A percentile compares a stretch with the other conserved stretches of the same genome.
phyloP scores from a whole-genome alignment of 1,140 invertebrate genomes.

The Aphis gossypii region DNA sequence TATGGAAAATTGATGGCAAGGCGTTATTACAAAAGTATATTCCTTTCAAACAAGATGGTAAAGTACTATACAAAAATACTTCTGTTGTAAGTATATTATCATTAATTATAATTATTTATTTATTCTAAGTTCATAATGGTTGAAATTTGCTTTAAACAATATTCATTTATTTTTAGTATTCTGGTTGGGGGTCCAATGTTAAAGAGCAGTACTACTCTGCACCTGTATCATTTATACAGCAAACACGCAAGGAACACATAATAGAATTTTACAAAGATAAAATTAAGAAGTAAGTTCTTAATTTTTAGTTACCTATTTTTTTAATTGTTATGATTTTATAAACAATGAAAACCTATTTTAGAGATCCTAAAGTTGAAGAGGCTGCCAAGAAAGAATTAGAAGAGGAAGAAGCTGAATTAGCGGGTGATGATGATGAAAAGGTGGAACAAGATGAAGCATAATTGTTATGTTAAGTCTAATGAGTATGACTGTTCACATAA shows the following conservation, averaged over 20 bases:
- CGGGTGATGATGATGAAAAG: slow-evolving; percentile 38
- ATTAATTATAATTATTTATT: neutral
- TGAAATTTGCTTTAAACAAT: slow-evolving; percentile 33
- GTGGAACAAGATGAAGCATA: slow-evolving; percentile 46
- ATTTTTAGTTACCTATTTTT: neutral
- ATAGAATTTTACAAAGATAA: slow-evolving; percentile 67
- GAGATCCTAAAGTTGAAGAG: slow-evolving; percentile 45
- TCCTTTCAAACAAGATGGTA: slow-evolving; percentile 72
- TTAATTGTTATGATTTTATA: neutral
- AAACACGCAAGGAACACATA: slow-evolving; percentile 67
- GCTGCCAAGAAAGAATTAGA: slow-evolving; percentile 53
- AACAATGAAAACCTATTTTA: neutral
- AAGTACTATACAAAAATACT: slow-evolving; percentile 77
- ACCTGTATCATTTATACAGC: slow-evolving; percentile 67
- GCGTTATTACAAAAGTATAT: slow-evolving; percentile 79
- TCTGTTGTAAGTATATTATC: slow-evolving; percentile 71
- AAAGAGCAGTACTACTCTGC: slow-evolving; percentile 72
- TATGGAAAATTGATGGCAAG: slow-evolving; percentile 84
- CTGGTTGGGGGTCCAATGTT: slow-evolving; percentile 74
- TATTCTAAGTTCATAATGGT: neutral
- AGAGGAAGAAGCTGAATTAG: slow-evolving; percentile 51
- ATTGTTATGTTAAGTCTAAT: neutral
- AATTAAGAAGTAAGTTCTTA: slow-evolving; percentile 60
- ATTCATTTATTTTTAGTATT: slow-evolving; percentile 67
- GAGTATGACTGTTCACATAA: slow-evolving; percentile 11